Conservation (phyloP, 2,113 vertebrate species). For the Petaurus breviceps region DNA sequence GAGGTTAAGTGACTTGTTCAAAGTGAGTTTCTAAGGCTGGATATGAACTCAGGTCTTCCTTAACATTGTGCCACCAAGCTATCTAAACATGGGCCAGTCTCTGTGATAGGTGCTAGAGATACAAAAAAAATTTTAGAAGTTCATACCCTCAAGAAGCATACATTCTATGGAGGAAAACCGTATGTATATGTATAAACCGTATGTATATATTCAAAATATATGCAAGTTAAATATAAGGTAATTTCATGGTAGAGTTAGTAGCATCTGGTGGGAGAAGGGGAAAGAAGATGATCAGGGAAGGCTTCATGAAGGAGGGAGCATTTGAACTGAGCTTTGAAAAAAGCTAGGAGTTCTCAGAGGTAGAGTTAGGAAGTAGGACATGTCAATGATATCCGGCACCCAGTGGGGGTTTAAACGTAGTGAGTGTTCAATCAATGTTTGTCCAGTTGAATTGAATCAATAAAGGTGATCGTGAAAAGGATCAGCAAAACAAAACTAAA, state of each 20-base stretch:
- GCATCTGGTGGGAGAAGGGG: neutral
- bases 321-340: neutral
- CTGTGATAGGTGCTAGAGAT: neutral
- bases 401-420: neutral
- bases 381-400: neutral
- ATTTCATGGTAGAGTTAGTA: neutral
- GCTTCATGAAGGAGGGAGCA: neutral
- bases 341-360: neutral
- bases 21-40: neutral
- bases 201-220: neutral
- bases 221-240: neutral
- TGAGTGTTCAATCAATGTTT: neutral
- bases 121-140: neutral
- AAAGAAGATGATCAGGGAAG: neutral
- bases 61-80: too few species aligned
- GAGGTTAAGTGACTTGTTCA: neutral
- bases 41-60: neutral
- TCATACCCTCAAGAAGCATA: neutral
- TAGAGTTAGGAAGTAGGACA: neutral
- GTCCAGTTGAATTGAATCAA: neutral
- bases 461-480: neutral
- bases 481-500: neutral
- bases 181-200: rapidly evolving
- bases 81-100: neutral
- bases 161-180: neutral